These are phyloP conservation scores for Pterocles burchelli DNA, from an alignment of 2,113 vertebrate genomes.

Conservation along the genomic window DNA sequence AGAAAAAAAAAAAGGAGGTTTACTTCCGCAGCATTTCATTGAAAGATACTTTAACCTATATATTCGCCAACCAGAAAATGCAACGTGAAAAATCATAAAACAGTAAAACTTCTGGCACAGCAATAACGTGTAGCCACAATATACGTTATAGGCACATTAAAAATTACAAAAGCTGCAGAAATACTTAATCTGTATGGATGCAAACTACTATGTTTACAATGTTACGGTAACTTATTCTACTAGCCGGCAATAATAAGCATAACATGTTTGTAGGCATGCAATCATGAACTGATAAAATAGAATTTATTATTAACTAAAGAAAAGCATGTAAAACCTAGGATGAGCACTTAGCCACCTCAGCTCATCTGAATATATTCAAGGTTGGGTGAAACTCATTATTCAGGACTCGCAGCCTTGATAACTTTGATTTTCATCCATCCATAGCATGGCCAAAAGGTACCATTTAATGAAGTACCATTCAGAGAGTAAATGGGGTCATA, in stretches of 20 bases:
- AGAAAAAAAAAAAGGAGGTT: neutral
- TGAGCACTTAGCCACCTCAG: conserved; percentile 88
- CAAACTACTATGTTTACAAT: conserved; percentile 79
- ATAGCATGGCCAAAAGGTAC: conserved; percentile 97
- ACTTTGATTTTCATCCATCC: conserved; percentile 98
- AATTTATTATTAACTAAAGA: conserved; percentile 90
- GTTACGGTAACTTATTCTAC: conserved; percentile 78
- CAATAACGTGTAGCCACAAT: neutral
- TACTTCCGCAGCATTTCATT: neutral
- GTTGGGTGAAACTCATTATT: conserved; percentile 94
- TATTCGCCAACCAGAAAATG: conserved; percentile 15
- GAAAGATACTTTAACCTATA: conserved; percentile 18
- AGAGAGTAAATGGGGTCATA: conserved; percentile 95
- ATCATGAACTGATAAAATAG: conserved; percentile 86
- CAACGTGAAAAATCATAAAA: conserved; percentile 42
- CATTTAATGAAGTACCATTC: conserved; percentile 98
- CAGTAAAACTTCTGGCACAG: conserved; percentile 47
- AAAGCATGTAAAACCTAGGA: conserved; percentile 86
- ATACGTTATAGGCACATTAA: conserved; percentile 27
- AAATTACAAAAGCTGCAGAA: conserved; percentile 73
- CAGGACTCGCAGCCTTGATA: conserved; percentile 92
- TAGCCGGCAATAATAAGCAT: conserved; percentile 82
- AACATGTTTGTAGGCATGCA: conserved; percentile 89
- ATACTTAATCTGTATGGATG: conserved; percentile 64
- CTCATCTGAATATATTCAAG: conserved; percentile 96